Percentiles rank a stretch among this genome's conserved stretches.
These are phyloP conservation scores for Dryadula phaetusa DNA, from an alignment of 2,888 invertebrate genomes.

Conservation along the genomic window DNA sequence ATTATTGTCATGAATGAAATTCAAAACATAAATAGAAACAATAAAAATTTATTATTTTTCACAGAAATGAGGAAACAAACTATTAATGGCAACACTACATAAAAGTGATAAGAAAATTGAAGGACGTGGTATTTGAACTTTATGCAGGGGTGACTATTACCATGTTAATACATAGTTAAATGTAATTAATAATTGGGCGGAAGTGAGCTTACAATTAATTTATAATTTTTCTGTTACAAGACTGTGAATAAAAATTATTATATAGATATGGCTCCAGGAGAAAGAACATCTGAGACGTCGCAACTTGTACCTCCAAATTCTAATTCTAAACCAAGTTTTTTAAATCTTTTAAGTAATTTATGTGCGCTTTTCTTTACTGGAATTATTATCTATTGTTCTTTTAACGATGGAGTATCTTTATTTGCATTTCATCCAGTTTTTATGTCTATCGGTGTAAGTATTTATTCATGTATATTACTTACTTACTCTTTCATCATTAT, in stretches of 20 bases:
- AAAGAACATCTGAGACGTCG: constrained; percentile 68
- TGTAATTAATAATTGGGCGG: too few species aligned
- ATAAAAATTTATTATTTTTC: too few species aligned
- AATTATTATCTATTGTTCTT: constrained; percentile 69
- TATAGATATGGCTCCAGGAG: constrained; percentile 59
- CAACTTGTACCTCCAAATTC: constrained; percentile 64
- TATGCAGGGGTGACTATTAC: background rate
- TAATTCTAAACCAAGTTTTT: constrained; percentile 64
- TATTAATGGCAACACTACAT: background rate
- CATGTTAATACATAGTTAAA: background rate
- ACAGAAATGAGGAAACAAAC: background rate
- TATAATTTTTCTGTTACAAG: background rate
- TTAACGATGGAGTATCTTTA: constrained; percentile 62
- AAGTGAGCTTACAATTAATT: background rate
- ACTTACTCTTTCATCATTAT: background rate
- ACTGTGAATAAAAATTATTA: background rate
- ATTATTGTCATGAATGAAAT: too few species aligned
- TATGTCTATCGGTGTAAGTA: constrained; percentile 78
- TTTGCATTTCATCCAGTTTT: constrained; percentile 79
- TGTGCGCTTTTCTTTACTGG: constrained; percentile 66
- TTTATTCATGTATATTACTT: background rate
- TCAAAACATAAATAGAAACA: too few species aligned
- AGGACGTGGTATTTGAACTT: background rate
- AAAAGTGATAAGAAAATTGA: background rate
- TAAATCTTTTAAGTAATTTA: constrained; percentile 70